Evolutionary conservation across 2,888 invertebrate genomes (phyloP), one percentile per base, ranked within the genome.

Genomic region (Cephus pygmeus): DNA sequence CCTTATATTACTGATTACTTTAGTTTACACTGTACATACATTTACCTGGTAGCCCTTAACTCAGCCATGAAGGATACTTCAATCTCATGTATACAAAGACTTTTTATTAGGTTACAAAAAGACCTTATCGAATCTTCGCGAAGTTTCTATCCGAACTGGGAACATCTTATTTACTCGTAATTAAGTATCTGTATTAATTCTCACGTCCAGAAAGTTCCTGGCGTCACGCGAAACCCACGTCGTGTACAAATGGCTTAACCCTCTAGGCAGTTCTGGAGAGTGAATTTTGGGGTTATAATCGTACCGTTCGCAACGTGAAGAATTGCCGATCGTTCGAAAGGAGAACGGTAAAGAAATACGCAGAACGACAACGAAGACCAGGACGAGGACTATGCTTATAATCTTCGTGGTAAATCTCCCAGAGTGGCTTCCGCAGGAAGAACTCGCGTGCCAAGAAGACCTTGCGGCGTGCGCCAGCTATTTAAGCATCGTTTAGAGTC

Each of bases 381-480:
- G 40, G 15, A 40, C 15, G 15, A 40, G 15, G 56, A 56, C 56
- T 2, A 6, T 23, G 56, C 6, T 56, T 15, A 23, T 31, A 71
- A 71, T 71, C 71, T 71, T 71, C 31, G 69, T 69, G 30, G 80
- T 84, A 86, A 84, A 84, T 86, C 83, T 82, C 73, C 35, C 73
- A 73, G 78, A 79, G 73, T 79, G 75, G 69, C 73, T 85, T 83
- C 79, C 80, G 83, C 77, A 78, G 76, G 76, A 77, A 80, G 76
- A 75, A 77, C 77, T 86, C 81, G 86, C 87, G 85, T 86, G 86
- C 84, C 82, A 85, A 81, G 77, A 77, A 81, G 83, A 81, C 85
- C 85, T 86, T 86, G 83, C 76, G 75, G 80, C 81, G 81, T 76
- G 40, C 82, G 80, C 75, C 74, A 77, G 79, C 80, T 84, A 84